Evolutionary conservation across 2,113 vertebrate species (phyloP), one percentile per base, ranked within the genome.

Genomic region (Panthera uncia): DNA sequence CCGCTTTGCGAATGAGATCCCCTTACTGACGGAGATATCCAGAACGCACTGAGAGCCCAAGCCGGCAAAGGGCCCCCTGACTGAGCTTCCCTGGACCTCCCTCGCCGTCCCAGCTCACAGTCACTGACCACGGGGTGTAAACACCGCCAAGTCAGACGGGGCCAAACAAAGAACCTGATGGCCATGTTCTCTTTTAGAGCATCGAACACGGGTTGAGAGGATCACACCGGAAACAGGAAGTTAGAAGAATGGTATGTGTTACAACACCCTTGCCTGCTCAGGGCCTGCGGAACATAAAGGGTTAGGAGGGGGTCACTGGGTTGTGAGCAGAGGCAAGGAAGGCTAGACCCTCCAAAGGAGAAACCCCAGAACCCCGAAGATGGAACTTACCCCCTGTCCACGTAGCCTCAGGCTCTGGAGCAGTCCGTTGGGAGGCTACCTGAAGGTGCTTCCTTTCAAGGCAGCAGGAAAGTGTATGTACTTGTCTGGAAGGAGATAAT

Each of bases 401-500:
- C 33, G 4, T 2, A 29, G 74, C 66, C 82, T 31, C 10, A 0
- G 85, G 73, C 41, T 66, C 50, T 2, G 3, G 45, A 38, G 33
- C 14, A 33, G 65, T 36, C 33, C 13, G 5, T 3, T 8, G 25
- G 31, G 68, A 80, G 61, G 33, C 31, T 2, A 73, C 91, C 18
- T 7, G 36, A 82, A 84, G 55, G n/a, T 29, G 57, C 57, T 31
- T 82, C 92, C 88, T 88, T 25, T 55, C 69, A 6, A 74, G 84
- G 57, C 2, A 0, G 71, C 3, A 41, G 88, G 91, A 78, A 83
- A 94, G 36, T 61, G 68, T 65, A 23, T 0, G 21, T 16, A 89
- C 87, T 94, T 89, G 89, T 71, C 94, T 63, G 25, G 80, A 94
- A 95, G 87, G n/a, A 5, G 71, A 23, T 52, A 57, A 57, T 7